Percentiles rank a stretch among this genome's conserved stretches.
Evolutionary conservation across 2,113 vertebrate genomes (phyloP).

Genomic region (Strigops habroptila): DNA sequence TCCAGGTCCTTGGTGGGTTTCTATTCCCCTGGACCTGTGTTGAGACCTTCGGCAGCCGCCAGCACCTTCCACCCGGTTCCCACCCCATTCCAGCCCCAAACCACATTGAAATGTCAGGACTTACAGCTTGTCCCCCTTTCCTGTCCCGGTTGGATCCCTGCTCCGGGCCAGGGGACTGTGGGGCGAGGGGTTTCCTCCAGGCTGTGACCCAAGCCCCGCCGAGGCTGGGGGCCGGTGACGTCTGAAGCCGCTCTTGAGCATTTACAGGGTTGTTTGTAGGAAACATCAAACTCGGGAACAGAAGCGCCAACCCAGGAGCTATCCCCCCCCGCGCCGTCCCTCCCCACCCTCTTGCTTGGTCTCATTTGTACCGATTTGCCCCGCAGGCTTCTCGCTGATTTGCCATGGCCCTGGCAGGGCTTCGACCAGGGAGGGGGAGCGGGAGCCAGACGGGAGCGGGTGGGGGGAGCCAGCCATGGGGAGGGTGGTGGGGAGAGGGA

Average conservation of each 20-base stretch:
- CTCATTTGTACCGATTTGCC: slow-evolving; percentile 64
- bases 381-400: slow-evolving; percentile 60
- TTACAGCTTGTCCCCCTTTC: slow-evolving; percentile 30
- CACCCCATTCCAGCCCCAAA: not conserved
- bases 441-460: slow-evolving; percentile 4
- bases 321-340: not conserved
- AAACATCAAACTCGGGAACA: slow-evolving; percentile 44
- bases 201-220: not conserved
- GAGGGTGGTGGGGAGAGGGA: slow-evolving; percentile 1
- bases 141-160: not conserved
- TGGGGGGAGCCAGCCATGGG: not conserved
- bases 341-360: slow-evolving; percentile 49
- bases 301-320: slow-evolving; percentile 27
- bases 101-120: not conserved
- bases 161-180: not conserved
- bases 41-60: not conserved
- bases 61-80: not conserved
- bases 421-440: slow-evolving; percentile 34
- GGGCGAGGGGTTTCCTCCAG: accelerated
- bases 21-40: not conserved
- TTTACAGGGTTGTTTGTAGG: slow-evolving; percentile 37
- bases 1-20: not conserved
- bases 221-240: not conserved
- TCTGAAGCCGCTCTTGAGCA: not conserved
- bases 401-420: slow-evolving; percentile 59